Conservation (phyloP, 2,797 vertebrate species). For the Mycteria americana region DNA sequence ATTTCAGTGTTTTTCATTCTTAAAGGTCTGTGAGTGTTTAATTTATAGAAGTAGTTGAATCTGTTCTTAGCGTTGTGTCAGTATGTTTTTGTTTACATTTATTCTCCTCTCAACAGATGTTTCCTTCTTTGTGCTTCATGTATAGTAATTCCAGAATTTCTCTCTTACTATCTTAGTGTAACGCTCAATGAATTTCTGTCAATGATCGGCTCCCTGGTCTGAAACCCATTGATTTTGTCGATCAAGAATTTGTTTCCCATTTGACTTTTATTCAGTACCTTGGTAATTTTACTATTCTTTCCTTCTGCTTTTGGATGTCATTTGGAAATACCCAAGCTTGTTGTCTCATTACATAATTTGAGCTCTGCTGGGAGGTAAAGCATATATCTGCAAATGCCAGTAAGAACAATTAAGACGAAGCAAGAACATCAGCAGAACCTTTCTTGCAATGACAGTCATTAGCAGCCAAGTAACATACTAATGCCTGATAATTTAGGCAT, state of each 20-base stretch:
- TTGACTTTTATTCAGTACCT: background rate
- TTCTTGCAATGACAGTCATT: background rate
- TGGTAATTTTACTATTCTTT: background rate
- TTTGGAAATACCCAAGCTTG: background rate
- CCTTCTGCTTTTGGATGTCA: background rate
- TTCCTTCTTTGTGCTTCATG: background rate
- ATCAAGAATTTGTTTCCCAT: background rate
- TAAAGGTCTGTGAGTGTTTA: background rate
- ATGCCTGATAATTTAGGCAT: background rate
- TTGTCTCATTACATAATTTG: background rate
- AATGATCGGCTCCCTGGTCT: background rate
- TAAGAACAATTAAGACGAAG: background rate
- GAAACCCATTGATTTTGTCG: background rate
- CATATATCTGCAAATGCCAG: background rate
- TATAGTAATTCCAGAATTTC: background rate
- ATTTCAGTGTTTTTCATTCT: background rate
- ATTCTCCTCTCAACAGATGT: background rate
- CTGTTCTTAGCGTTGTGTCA: background rate
- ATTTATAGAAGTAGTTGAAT: background rate
- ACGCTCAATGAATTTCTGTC: background rate
- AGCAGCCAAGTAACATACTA: background rate
- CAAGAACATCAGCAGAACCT: background rate
- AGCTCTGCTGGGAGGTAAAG: background rate
- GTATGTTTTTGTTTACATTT: background rate
- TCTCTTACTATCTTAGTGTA: background rate